Conservation (phyloP, 2,888 invertebrate species). For the Crematogaster levior region DNA sequence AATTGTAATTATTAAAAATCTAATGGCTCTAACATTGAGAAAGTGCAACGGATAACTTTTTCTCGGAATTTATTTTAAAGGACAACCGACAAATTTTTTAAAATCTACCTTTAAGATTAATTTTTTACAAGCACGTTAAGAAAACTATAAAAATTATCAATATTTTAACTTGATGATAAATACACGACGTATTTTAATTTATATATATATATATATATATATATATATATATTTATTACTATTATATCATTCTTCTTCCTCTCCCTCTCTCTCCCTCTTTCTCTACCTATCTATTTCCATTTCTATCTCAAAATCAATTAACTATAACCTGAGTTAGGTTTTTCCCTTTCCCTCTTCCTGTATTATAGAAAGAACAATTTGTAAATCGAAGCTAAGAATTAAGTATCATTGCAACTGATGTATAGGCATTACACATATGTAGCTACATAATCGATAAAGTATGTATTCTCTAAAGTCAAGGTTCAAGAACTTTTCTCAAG, state of each 20-base stretch:
- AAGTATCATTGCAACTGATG: not conserved
- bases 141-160: not conserved
- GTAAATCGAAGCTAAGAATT: not conserved
- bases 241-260: not conserved
- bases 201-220: no score
- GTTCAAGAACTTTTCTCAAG: constrained; percentile 51
- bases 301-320: not conserved
- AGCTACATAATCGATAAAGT: constrained; percentile 5
- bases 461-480: constrained; percentile 40
- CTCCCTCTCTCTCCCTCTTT: not conserved
- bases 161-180: not conserved
- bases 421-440: not conserved
- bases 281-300: not conserved
- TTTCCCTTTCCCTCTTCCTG: not conserved
- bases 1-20: constrained; percentile 5
- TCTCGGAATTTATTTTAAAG: not conserved
- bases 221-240: no score
- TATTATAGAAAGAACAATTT: not conserved
- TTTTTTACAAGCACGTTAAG: not conserved
- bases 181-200: not conserved
- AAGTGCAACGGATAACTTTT: not conserved
- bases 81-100: not conserved
- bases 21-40: not conserved
- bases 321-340: not conserved
- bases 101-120: not conserved